These are phyloP conservation scores for Scaptomyza tumidula DNA, from an alignment of 2,888 invertebrate genomes.

Conservation along the genomic window DNA sequence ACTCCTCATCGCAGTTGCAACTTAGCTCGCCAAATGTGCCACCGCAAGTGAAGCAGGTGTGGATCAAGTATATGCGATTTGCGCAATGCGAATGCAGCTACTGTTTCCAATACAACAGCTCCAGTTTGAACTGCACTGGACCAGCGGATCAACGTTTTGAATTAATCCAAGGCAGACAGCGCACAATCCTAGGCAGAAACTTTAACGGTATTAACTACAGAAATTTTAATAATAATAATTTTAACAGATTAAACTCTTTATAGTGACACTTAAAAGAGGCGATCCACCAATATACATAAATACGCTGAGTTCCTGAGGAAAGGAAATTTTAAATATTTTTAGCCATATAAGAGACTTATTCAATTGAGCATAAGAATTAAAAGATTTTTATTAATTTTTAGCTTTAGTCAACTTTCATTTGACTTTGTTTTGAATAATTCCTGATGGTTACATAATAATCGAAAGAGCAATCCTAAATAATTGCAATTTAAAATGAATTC, in stretches of 20 bases:
- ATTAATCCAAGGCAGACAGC: constrained; percentile 36
- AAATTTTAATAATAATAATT: neutral
- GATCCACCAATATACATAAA: constrained; percentile 42
- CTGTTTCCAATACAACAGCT: constrained; percentile 21
- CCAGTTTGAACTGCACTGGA: constrained; percentile 31
- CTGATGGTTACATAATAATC: neutral
- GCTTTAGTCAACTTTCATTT: neutral
- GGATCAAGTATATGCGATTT: constrained; percentile 45
- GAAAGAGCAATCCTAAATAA: neutral
- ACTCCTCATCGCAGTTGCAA: constrained; percentile 31
- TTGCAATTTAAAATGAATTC: neutral
- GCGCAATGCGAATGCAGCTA: constrained; percentile 42
- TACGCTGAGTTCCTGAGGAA: constrained; percentile 10
- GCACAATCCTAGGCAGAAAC: constrained; percentile 19
- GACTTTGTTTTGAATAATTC: neutral
- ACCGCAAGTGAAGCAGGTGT: constrained; percentile 46
- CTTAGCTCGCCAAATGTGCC: constrained; percentile 30
- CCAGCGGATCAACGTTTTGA: constrained; percentile 22
- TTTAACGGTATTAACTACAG: constrained; percentile 44
- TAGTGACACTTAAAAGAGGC: constrained; percentile 36
- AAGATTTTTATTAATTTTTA: constrained; percentile 4
- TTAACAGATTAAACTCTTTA: constrained; percentile 5
- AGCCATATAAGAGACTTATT: constrained; percentile 1
- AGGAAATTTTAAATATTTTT: too few species aligned
- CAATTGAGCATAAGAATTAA: neutral